Evolutionary conservation across 2,888 invertebrate genomes (phyloP).

Genomic region (Ommatoiulus sabulosus): DNA sequence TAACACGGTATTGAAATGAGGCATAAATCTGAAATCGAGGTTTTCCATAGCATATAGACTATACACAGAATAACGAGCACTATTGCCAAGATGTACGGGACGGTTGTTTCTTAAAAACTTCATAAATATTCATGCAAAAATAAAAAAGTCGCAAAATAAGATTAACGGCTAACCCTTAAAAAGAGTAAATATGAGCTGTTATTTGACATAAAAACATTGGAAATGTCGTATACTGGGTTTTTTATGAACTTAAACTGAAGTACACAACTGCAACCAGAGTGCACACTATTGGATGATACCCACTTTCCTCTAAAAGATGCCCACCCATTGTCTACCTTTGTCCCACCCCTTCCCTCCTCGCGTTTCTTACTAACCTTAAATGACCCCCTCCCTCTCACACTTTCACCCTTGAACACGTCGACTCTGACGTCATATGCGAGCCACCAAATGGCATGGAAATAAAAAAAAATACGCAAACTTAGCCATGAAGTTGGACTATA

Average conservation of each 20-base stretch:
- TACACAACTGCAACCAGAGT: neutral
- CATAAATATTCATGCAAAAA: neutral
- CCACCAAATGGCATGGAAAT: neutral
- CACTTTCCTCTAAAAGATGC: neutral
- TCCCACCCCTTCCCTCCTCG: neutral
- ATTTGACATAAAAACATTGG: neutral
- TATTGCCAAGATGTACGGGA: neutral
- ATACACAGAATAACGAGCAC: neutral
- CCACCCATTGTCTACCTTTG: neutral
- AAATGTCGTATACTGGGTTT: neutral
- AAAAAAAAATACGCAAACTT: neutral
- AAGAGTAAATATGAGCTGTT: neutral
- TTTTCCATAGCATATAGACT: neutral
- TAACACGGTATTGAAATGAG: too few species aligned
- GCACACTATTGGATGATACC: neutral
- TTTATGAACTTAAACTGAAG: neutral
- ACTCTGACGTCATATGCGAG: neutral
- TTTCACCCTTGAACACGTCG: slow-evolving; percentile 25
- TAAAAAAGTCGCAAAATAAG: neutral
- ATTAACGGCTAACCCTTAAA: neutral
- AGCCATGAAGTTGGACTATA: slow-evolving; percentile 2
- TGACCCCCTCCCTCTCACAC: slow-evolving; percentile 40
- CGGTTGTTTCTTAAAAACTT: neutral
- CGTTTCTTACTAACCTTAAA: neutral
- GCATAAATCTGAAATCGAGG: neutral